Percentiles rank a stretch among this genome's conserved stretches.
phyloP scores from a whole-genome alignment of 2,888 invertebrate species.

The Myopa tessellatipennis region DNA sequence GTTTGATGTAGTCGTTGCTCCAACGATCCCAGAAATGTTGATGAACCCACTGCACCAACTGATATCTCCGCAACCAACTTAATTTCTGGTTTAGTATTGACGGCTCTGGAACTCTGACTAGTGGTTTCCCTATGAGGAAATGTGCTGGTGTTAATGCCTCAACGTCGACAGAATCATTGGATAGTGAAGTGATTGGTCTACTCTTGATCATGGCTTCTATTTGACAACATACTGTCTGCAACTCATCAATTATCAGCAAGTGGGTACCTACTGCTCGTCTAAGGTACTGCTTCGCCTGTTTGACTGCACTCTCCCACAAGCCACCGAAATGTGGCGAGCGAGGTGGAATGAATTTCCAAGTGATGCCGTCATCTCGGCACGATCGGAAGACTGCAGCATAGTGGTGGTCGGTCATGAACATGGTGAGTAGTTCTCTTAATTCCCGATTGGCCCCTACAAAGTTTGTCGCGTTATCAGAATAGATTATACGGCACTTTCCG shows the following conservation, averaged over 20 bases:
- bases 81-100: not conserved
- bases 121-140: slow-evolving; percentile 2
- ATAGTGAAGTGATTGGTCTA: slow-evolving; percentile 51
- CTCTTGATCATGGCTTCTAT: slow-evolving; percentile 55
- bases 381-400: no score
- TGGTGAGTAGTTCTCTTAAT: no score
- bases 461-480: not conserved
- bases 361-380: no score
- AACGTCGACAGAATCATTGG: slow-evolving; percentile 47
- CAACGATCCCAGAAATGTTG: slow-evolving; percentile 7
- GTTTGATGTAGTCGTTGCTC: slow-evolving; percentile 32
- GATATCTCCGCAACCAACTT: slow-evolving; percentile 31
- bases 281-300: slow-evolving; percentile 38
- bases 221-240: slow-evolving; percentile 42
- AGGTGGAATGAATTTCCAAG: slow-evolving; percentile 2
- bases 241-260: slow-evolving; percentile 36
- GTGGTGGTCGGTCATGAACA: no score
- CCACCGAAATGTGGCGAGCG: slow-evolving; percentile 41
- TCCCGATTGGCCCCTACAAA: no score
- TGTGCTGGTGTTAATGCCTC: not conserved
- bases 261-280: slow-evolving; percentile 13
- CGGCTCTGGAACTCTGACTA: slow-evolving; percentile 21
- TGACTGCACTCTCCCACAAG: slow-evolving; percentile 44
- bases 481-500: not conserved
- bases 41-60: slow-evolving; percentile 28